A percentile compares a stretch with the other conserved stretches of the same genome.
These are phyloP conservation scores for Sparidentex hasta DNA, from an alignment of 2,797 vertebrate genomes.

Conservation along the genomic window DNA sequence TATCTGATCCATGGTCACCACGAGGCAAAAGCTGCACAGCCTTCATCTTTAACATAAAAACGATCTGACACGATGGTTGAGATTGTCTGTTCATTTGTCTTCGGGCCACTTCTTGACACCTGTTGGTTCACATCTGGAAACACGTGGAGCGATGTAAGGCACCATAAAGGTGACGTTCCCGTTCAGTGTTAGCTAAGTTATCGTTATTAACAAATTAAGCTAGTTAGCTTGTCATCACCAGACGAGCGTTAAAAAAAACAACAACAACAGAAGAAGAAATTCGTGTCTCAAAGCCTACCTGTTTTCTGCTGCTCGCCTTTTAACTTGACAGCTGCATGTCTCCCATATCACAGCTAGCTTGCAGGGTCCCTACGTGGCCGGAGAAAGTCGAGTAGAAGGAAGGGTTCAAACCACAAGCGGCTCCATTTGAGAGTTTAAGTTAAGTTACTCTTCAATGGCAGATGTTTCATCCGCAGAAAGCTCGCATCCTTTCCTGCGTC, in stretches of 20 bases:
- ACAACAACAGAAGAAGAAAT: background rate
- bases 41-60: background rate
- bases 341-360: conserved; percentile 62
- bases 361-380: conserved; percentile 7
- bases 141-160: conserved; percentile 37
- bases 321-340: conserved; percentile 56
- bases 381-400: background rate
- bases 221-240: background rate
- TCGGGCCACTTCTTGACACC: conserved; percentile 42
- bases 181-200: background rate
- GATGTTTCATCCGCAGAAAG: conserved; percentile 59
- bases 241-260: too few species aligned
- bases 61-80: background rate
- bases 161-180: background rate
- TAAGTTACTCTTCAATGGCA: conserved; percentile 37
- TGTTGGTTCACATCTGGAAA: conserved; percentile 62
- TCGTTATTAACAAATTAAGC: background rate
- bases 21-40: background rate
- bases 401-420: background rate
- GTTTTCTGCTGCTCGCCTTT: conserved; percentile 47
- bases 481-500: conserved; percentile 74
- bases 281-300: conserved; percentile 46
- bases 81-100: background rate
- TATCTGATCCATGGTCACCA: too few species aligned
- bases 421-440: conserved; percentile 6